phyloP scores from a whole-genome alignment of 2,113 vertebrate genomes.

The Rhabdornis inornatus region DNA sequence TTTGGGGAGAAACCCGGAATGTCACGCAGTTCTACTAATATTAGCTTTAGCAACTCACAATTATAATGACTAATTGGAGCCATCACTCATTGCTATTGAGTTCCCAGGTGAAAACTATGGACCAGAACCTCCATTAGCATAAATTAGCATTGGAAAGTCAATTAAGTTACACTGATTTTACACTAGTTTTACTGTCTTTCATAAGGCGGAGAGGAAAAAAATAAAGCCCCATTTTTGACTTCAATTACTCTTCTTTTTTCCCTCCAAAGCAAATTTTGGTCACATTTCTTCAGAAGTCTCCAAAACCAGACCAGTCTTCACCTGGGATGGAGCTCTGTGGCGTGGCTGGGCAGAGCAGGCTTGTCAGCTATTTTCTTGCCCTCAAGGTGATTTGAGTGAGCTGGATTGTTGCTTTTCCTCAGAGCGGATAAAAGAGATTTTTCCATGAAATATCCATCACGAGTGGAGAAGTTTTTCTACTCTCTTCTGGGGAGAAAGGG shows the following conservation, averaged over 20 bases:
- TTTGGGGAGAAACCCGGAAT: slow-evolving; percentile 54
- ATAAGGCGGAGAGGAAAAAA: not conserved
- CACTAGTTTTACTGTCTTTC: slow-evolving; percentile 44
- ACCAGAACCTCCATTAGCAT: slow-evolving; percentile 61
- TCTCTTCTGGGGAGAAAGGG: not conserved
- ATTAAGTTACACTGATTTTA: slow-evolving; percentile 63
- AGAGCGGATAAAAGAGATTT: not conserved
- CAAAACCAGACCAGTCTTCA: not conserved
- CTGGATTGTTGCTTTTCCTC: not conserved
- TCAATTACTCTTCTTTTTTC: not conserved
- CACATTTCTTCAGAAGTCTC: not conserved
- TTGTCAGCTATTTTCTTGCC: not conserved
- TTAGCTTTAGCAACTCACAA: slow-evolving; percentile 65
- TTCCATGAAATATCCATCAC: not conserved
- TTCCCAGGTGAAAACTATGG: slow-evolving; percentile 66
- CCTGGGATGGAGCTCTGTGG: not conserved
- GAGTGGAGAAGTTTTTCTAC: not conserved
- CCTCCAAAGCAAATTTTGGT: not conserved
- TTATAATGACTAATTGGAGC: slow-evolving; percentile 58
- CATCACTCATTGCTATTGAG: slow-evolving; percentile 60
- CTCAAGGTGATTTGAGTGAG: not conserved
- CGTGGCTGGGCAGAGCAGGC: not conserved
- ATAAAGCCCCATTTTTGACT: not conserved
- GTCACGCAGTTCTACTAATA: slow-evolving; percentile 57
- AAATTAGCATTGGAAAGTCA: slow-evolving; percentile 65